These are phyloP conservation scores for Osmerus eperlanus DNA, from an alignment of 2,113 vertebrate genomes.

Conservation along the genomic window DNA sequence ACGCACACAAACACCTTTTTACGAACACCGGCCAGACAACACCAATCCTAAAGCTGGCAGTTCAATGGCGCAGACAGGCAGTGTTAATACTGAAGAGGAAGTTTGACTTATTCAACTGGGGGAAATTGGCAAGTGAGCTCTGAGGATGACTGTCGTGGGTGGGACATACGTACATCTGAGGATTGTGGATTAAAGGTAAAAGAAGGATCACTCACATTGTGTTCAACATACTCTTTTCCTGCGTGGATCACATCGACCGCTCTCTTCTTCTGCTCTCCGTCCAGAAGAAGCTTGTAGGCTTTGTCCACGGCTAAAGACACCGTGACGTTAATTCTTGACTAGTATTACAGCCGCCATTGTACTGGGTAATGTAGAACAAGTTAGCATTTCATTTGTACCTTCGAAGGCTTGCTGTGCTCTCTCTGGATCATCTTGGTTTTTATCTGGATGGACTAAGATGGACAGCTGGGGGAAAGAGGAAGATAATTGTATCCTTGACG, in stretches of 20 bases:
- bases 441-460: constrained; percentile 97
- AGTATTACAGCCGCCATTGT: background rate
- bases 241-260: constrained; percentile 95
- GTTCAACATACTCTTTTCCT: constrained; percentile 93
- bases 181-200: background rate
- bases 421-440: constrained; percentile 92
- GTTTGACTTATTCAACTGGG: no score
- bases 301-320: constrained; percentile 89
- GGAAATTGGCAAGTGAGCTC: background rate
- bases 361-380: background rate
- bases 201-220: constrained; percentile 80
- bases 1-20: no score
- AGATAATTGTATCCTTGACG: constrained; percentile 3
- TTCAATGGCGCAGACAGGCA: no score
- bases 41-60: no score
- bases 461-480: constrained; percentile 77
- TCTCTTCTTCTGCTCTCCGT: constrained; percentile 96
- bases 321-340: background rate
- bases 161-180: background rate
- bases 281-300: constrained; percentile 92
- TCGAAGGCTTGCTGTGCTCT: constrained; percentile 97
- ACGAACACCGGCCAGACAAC: no score
- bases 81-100: no score
- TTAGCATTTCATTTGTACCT: constrained; percentile 71
- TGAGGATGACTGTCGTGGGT: background rate